phyloP scores from a whole-genome alignment of 2,888 invertebrate genomes.

The Rhorus exstirpatorius region DNA sequence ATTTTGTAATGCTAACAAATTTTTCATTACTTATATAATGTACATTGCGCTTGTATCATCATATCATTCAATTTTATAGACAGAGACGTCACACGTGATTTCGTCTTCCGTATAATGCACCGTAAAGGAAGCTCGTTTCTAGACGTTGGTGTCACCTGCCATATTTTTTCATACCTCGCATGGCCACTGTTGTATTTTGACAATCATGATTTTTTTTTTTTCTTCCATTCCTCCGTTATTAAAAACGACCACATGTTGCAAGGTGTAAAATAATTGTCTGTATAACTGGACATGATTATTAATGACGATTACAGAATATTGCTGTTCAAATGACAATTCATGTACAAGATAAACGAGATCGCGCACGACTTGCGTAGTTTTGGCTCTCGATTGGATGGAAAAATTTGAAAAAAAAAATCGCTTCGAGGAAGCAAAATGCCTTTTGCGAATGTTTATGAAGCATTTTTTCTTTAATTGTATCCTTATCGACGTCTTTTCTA shows the following conservation, averaged over 20 bases:
- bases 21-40: background rate
- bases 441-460: background rate
- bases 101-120: constrained; percentile 28
- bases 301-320: background rate
- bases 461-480: background rate
- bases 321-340: background rate
- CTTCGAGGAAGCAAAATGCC: background rate
- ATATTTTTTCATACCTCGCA: constrained; percentile 27
- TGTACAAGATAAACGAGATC: background rate
- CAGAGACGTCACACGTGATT: constrained; percentile 13
- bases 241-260: background rate
- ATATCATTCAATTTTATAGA: constrained; percentile 9
- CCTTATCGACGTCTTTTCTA: too few relatives aligned
- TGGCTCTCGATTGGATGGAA: background rate
- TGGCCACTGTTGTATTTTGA: constrained; percentile 14
- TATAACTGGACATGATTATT: background rate
- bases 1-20: constrained; percentile 43
- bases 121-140: constrained; percentile 80
- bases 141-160: constrained; percentile 79
- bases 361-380: background rate
- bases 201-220: background rate
- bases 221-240: constrained; percentile 2
- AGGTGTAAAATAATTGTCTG: background rate
- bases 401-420: background rate
- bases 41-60: constrained; percentile 1